A percentile compares a stretch with the other conserved stretches of the same genome.
Conservation (phyloP, 2,113 vertebrate genomes). For the Dromiciops gliroides region DNA sequence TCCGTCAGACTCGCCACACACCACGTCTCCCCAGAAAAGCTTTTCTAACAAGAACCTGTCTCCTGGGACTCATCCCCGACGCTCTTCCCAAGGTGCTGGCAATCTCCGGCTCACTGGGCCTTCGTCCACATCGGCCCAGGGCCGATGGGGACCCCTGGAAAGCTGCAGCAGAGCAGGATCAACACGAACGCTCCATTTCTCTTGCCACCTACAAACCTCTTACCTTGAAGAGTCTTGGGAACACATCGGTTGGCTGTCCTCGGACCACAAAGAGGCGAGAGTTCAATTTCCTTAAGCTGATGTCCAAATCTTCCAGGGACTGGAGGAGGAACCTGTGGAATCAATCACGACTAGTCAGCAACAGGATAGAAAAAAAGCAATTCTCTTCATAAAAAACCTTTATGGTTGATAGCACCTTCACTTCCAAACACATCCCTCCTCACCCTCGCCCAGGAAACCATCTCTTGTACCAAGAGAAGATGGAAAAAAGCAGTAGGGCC, state of each 20-base stretch:
- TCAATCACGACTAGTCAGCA: conserved; percentile 55
- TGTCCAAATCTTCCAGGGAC: conserved; percentile 95
- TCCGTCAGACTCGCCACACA: background rate
- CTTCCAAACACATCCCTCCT: background rate
- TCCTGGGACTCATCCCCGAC: conserved; percentile 9
- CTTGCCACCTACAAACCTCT: conserved; percentile 33
- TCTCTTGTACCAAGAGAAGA: background rate
- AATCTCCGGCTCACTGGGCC: background rate
- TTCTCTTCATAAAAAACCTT: background rate
- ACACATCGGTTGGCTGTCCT: conserved; percentile 96
- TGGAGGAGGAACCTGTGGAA: conserved; percentile 93
- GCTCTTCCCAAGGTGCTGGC: background rate
- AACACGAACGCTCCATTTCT: background rate
- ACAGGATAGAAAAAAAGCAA: background rate
- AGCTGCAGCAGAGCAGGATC: background rate
- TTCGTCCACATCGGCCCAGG: background rate
- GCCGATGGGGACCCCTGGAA: background rate
- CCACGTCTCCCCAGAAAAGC: conserved; percentile 47
- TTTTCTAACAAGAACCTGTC: conserved; percentile 38
- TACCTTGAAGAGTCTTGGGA: conserved; percentile 97
- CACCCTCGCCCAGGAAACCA: background rate
- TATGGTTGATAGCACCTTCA: background rate
- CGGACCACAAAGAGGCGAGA: conserved; percentile 95
- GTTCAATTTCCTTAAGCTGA: conserved; percentile 93
- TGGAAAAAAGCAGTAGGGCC: background rate